Percentiles rank a stretch among this genome's conserved stretches.
These are phyloP conservation scores for Tragelaphus strepsiceros DNA, from an alignment of 2,113 vertebrate genomes.

Conservation along the genomic window DNA sequence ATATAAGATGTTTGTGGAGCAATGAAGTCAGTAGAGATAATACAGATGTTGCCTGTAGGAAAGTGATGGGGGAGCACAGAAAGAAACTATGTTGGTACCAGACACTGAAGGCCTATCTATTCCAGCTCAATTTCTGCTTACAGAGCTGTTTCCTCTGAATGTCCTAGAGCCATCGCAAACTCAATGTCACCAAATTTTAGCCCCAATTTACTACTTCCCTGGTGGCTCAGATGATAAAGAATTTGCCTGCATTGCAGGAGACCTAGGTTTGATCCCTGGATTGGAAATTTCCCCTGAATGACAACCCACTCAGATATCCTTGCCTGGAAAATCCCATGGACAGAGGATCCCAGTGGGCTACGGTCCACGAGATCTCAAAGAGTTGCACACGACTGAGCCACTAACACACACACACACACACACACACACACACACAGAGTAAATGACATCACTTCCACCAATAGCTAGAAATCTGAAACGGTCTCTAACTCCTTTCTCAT, in stretches of 20 bases:
- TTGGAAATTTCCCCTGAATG: not conserved
- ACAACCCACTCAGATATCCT: not conserved
- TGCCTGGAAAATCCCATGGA: not conserved
- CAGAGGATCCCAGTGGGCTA: not conserved
- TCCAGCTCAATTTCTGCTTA: not conserved
- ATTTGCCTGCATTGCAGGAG: not conserved
- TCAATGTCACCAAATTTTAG: not conserved
- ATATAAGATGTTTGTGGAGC: not conserved
- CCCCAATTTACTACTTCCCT: not conserved
- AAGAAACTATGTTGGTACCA: not conserved
- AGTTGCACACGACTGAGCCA: not conserved
- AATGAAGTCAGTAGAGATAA: not conserved
- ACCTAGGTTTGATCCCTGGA: not conserved
- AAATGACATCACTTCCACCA: not conserved
- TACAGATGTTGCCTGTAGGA: not conserved
- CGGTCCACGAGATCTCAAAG: not conserved
- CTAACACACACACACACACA: not conserved
- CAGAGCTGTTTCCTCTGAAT: not conserved
- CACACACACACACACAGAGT: not conserved
- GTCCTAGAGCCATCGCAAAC: not conserved
- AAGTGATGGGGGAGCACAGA: not conserved
- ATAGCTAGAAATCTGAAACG: not conserved
- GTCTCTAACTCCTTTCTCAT: not conserved
- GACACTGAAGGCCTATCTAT: not conserved
- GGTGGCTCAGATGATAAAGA: not conserved